Percentiles rank a stretch among this genome's conserved stretches.
These are phyloP conservation scores for Coptotermes formosanus DNA, from an alignment of 1,140 invertebrate species.

Conservation along the genomic window DNA sequence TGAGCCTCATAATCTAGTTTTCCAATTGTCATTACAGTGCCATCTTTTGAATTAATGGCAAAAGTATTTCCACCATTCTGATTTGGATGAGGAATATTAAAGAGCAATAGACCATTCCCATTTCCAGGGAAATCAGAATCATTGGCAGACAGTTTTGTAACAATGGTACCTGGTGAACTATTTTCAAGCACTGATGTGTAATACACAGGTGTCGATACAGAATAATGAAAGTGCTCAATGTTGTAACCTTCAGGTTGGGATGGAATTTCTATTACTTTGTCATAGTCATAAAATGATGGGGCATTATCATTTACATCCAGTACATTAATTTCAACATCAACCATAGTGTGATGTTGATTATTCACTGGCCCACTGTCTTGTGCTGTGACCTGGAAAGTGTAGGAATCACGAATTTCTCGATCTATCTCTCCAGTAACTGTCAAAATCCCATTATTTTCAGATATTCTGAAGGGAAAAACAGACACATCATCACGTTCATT, in stretches of 20 bases:
- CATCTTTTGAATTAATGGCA: slow-evolving; percentile 76
- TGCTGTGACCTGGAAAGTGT: slow-evolving; percentile 72
- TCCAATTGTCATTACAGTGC: slow-evolving; percentile 70
- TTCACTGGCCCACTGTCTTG: slow-evolving; percentile 68
- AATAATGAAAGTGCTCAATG: slow-evolving; percentile 28
- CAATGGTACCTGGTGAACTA: slow-evolving; percentile 63
- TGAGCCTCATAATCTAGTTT: slow-evolving; percentile 71
- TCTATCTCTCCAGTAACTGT: slow-evolving; percentile 75
- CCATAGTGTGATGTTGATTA: slow-evolving; percentile 40
- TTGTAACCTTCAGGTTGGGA: slow-evolving; percentile 39
- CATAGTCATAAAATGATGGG: slow-evolving; percentile 69
- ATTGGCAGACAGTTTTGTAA: slow-evolving; percentile 74
- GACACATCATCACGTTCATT: slow-evolving; percentile 53
- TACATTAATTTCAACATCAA: slow-evolving; percentile 76
- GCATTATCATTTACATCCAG: slow-evolving; percentile 60
- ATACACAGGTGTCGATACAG: slow-evolving; percentile 60
- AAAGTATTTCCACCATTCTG: slow-evolving; percentile 60
- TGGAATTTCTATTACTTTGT: slow-evolving; percentile 42
- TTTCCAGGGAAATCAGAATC: slow-evolving; percentile 82
- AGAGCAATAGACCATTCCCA: slow-evolving; percentile 77
- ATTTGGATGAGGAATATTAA: slow-evolving; percentile 63
- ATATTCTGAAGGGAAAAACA: slow-evolving; percentile 69
- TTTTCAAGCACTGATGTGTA: slow-evolving; percentile 67
- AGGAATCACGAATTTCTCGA: slow-evolving; percentile 69
- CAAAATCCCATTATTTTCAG: slow-evolving; percentile 69